Evolutionary conservation across 2,888 invertebrate genomes (phyloP).

Genomic region (Corbicula japonica): DNA sequence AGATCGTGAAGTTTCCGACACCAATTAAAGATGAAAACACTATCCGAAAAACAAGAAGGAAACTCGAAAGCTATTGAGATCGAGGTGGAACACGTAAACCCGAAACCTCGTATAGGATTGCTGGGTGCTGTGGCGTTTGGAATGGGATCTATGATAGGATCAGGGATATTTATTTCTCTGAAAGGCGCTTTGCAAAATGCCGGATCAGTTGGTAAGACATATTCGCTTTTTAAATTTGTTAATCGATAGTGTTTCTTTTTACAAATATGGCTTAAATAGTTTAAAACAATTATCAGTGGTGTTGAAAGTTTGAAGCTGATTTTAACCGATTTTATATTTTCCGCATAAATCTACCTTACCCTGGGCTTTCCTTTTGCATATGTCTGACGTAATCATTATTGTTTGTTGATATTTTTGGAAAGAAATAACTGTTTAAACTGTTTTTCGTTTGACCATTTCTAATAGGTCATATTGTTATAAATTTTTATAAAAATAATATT

Average conservation of each 20-base stretch:
- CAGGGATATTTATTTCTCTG: constrained; percentile 46
- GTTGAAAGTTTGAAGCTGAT: not conserved
- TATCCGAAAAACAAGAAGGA: too few relatives aligned
- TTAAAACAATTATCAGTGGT: not conserved
- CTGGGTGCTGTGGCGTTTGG: constrained; percentile 47
- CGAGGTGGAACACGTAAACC: too few relatives aligned
- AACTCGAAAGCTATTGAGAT: too few relatives aligned
- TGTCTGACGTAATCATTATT: too few relatives aligned
- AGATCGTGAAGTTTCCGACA: too few relatives aligned
- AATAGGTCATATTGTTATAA: not conserved
- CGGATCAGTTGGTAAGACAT: constrained; percentile 38
- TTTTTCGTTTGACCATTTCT: not conserved
- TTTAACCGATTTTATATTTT: not conserved
- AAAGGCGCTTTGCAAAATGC: constrained; percentile 26
- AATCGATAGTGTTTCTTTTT: too few relatives aligned
- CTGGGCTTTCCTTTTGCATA: too few relatives aligned
- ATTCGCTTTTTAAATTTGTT: too few relatives aligned
- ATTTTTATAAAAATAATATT: not conserved
- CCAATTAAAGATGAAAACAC: too few relatives aligned
- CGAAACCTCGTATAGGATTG: constrained; percentile 40
- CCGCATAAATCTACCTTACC: too few relatives aligned
- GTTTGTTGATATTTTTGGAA: too few relatives aligned
- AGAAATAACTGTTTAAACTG: too few relatives aligned
- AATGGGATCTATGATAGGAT: constrained; percentile 43
- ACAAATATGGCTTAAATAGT: not conserved